Evolutionary conservation across 2,797 vertebrate genomes (phyloP).

Genomic region (Denticeps clupeoides): DNA sequence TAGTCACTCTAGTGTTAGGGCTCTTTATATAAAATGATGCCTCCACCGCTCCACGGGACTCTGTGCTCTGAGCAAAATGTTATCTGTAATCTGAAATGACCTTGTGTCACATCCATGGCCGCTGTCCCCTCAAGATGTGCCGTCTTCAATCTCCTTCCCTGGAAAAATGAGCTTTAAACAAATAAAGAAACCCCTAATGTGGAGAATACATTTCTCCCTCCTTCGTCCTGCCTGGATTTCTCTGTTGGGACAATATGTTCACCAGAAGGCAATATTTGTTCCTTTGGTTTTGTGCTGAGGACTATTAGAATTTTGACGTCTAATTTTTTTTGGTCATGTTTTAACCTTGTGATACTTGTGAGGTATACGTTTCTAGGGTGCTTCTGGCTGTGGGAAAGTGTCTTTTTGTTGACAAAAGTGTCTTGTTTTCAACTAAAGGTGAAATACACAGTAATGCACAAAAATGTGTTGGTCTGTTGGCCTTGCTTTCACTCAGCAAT

Average conservation of each 20-base stretch:
- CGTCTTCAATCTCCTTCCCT: constrained; percentile 5
- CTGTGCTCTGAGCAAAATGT: constrained; percentile 22
- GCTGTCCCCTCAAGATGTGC: constrained; percentile 4
- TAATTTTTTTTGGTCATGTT: constrained; percentile 1
- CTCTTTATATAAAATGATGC: not conserved
- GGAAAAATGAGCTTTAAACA: constrained; percentile 11
- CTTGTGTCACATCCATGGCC: constrained; percentile 18
- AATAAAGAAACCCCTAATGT: constrained; percentile 2
- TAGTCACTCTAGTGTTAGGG: not conserved
- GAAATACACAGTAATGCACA: no score
- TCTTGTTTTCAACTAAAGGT: no score
- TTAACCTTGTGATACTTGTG: no score
- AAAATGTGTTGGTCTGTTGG: no score
- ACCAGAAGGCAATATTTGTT: not conserved
- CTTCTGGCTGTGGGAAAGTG: no score
- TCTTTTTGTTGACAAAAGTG: no score
- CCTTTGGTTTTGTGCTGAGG: not conserved
- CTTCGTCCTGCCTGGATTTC: not conserved
- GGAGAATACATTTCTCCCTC: not conserved
- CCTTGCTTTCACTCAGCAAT: no score
- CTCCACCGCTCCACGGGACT: not conserved
- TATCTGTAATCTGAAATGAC: constrained; percentile 32
- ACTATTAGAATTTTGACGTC: not conserved
- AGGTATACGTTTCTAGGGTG: no score
- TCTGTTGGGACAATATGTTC: not conserved